Base-by-base conservation (phyloP, 2,888 invertebrate species). In the Eurytoma californica region DNA sequence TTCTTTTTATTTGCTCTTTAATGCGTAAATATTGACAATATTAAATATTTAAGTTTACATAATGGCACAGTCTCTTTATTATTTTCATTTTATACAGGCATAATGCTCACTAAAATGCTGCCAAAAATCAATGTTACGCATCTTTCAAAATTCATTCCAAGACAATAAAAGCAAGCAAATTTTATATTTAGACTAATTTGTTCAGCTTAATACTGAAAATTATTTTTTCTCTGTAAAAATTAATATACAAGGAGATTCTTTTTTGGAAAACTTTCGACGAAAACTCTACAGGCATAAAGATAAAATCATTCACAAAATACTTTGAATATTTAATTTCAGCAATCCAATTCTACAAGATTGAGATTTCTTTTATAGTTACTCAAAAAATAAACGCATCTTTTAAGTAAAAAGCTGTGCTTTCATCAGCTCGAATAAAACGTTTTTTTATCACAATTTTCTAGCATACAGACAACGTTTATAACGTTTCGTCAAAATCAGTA, bases 11-110 rank as follows among this genome's bases (percentile, higher is more conserved):
- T 75, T 51, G 28, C 67, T 75, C 30, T 72, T 68, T 76, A 16
- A 57, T 69, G 69, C 69, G 69, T 79, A 79, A 66, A 72, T 69
- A 60, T 79, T 65, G 73, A 79, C 68, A 69, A 61, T 75, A 72
- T 78, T 72, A 70, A 77, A 70, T 77, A 75, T 72, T 79, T 72
- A 83, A 83, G 80, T 85, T 80, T 83, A 83, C 79, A 83, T 82
- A 84, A 86, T 86, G 86, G 86, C 86, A 86, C 86, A 80, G 84
- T 81, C 79, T 82, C 82, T 82, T 82, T 76, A 49, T 78, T 51
- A 72, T 82, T 77, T 80, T 73, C 75, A 63, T 83, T 84, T 83
- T 84, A 83, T 83, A 85, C 83, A 85, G 81, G 69, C 78, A 82
- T 79, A 72, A n/a, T 80, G 81, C 82, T 83, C 70, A 78, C 82